Percentiles rank a stretch among this genome's conserved stretches.
These are phyloP conservation scores for Drosophila auraria DNA, from an alignment of 1,140 invertebrate genomes.

Conservation along the genomic window DNA sequence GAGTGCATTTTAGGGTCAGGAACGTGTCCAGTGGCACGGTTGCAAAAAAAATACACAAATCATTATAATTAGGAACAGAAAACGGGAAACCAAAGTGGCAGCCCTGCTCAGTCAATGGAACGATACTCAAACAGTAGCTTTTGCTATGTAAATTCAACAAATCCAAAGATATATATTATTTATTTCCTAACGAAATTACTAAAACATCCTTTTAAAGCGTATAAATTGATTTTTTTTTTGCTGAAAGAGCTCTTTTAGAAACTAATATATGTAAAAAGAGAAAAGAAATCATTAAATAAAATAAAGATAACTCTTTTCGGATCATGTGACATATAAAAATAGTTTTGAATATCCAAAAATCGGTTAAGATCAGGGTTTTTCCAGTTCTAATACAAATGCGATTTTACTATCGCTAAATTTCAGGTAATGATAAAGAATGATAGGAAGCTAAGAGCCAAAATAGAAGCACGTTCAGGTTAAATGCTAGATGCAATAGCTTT, in stretches of 20 bases:
- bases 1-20: conserved; percentile 25
- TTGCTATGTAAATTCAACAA: conserved; percentile 8
- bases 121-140: conserved; percentile 19
- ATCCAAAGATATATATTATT: not conserved
- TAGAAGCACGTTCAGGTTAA: too few species aligned
- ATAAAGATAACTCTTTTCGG: not conserved
- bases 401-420: conserved; percentile 1
- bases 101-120: not conserved
- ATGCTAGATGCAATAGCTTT: not conserved
- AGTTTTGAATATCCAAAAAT: not conserved
- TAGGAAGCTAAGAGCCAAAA: not conserved
- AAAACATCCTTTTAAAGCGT: not conserved
- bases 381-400: not conserved
- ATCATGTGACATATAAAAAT: not conserved
- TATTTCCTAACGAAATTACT: not conserved
- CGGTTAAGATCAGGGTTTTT: not conserved
- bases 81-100: not conserved
- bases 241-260: not conserved
- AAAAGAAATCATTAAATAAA: not conserved
- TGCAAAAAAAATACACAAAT: not conserved
- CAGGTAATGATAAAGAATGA: not conserved
- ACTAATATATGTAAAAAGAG: not conserved
- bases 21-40: not conserved
- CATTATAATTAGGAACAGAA: not conserved
- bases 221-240: conserved; percentile 1